A percentile compares a stretch with the other conserved stretches of the same genome.
phyloP scores from a whole-genome alignment of 1,140 invertebrate genomes.

The Eciton burchellii region DNA sequence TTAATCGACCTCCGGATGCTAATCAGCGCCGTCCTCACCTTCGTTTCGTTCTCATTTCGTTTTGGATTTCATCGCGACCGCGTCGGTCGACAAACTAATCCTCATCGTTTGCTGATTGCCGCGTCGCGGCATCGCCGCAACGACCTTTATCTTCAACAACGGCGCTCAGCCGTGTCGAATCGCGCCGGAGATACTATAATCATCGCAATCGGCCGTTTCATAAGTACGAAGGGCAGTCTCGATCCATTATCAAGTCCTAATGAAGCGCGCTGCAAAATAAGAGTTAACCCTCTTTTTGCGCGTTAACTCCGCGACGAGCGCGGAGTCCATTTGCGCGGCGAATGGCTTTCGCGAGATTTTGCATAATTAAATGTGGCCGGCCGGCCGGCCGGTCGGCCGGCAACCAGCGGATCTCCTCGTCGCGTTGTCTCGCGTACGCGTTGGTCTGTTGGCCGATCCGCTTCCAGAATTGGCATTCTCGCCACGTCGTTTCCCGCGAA shows the following conservation, averaged over 20 bases:
- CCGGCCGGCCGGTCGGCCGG: not conserved
- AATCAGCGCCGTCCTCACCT: not conserved
- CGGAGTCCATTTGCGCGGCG: constrained; percentile 28
- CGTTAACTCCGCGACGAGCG: not conserved
- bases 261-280: not conserved
- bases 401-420: not conserved
- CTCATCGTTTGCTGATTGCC: not conserved
- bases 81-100: not conserved
- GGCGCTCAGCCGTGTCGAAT: not conserved
- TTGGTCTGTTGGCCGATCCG: constrained; percentile 33
- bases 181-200: not conserved
- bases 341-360: constrained; percentile 42
- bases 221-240: not conserved
- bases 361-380: constrained; percentile 48
- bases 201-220: not conserved
- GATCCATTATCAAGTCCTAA: constrained; percentile 26
- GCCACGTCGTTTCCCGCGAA: not conserved
- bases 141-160: not conserved
- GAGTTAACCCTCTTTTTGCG: not conserved
- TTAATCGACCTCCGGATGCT: not conserved
- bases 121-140: not conserved
- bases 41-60: not conserved
- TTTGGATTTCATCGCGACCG: not conserved
- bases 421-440: constrained; percentile 4
- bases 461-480: constrained; percentile 50